These are phyloP conservation scores for Machimus atricapillus DNA, from an alignment of 2,888 invertebrate genomes.

Conservation along the genomic window DNA sequence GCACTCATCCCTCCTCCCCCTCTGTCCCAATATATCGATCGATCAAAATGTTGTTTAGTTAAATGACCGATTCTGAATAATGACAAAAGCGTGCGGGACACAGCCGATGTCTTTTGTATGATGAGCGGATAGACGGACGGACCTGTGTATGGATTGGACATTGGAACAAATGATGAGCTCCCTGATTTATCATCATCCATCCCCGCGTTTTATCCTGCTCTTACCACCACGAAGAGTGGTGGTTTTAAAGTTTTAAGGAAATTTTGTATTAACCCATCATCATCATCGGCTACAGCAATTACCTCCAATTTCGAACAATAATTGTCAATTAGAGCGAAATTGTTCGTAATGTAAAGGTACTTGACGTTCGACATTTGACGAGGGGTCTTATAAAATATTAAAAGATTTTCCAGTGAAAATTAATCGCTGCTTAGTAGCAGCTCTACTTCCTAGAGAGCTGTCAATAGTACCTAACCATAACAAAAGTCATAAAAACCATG, in stretches of 20 bases:
- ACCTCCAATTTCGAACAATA: neutral
- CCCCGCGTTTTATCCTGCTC: neutral
- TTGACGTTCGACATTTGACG: neutral
- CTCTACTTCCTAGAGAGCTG: neutral
- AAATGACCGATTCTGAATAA: neutral
- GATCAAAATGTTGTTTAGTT: neutral
- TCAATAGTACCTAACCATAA: neutral
- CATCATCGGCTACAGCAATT: neutral
- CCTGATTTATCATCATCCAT: neutral
- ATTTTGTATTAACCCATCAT: neutral
- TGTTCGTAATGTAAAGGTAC: neutral
- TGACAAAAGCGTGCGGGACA: neutral
- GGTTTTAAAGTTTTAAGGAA: neutral
- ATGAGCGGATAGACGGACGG: neutral
- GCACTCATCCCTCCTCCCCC: neutral
- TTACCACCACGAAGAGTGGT: neutral
- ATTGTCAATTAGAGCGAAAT: neutral
- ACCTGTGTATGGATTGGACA: neutral
- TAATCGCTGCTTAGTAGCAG: neutral
- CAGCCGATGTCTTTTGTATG: neutral
- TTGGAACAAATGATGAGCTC: neutral
- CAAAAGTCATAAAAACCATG: neutral
- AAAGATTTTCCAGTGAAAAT: neutral
- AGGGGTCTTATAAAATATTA: neutral
- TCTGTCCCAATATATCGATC: neutral